Evolutionary conservation across 2,113 vertebrate species (phyloP), one percentile per base, ranked within the genome.

Genomic region (Anser brachyrhynchus): DNA sequence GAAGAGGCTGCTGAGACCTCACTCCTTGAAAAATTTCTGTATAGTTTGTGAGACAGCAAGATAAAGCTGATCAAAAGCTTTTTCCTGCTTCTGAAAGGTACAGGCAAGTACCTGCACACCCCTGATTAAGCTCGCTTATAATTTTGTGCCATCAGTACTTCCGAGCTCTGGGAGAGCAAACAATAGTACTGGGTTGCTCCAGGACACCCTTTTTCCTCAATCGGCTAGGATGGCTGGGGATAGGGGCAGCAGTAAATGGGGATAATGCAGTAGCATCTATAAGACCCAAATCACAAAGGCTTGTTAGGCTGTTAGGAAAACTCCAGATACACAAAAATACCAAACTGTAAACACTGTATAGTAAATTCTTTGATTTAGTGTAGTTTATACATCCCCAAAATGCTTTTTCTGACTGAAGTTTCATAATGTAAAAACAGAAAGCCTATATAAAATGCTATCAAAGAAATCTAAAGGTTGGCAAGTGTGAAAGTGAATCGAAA

Each of bases 21-120:
- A 39, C 6, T n/a, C 54, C 54, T 76, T 76, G 37, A 95, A 89
- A 89, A 73, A 65, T 7, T 49, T 70, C 43, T 44, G 2, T 57
- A 67, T 90, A 9, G 25, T 62, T 87, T 18, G 33, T 54, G 54
- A 83, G 28, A 79, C 59, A 83, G 11, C 39, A 87, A 85, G 43
- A 82, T 89, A 95, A 80, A 91, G 39, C 39, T 69, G 73, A 93
- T 78, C 77, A 83, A 90, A 94, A 79, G 66, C 49, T 81, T 89
- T 43, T 78, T 75, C 13, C 58, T 82, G 15, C 58, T 87, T 85
- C 10, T 4, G 44, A 82, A 82, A 95, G 35, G 67, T 65, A 89
- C 21, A 23, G 28, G 35, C 52, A 89, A 93, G 52, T 69, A 89
- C 76, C 57, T 1, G 33, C 46, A 82, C 0, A 6, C 37, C 55